Evolutionary conservation across 2,797 vertebrate genomes (phyloP).

Genomic region (Gymnodraco acuticeps): DNA sequence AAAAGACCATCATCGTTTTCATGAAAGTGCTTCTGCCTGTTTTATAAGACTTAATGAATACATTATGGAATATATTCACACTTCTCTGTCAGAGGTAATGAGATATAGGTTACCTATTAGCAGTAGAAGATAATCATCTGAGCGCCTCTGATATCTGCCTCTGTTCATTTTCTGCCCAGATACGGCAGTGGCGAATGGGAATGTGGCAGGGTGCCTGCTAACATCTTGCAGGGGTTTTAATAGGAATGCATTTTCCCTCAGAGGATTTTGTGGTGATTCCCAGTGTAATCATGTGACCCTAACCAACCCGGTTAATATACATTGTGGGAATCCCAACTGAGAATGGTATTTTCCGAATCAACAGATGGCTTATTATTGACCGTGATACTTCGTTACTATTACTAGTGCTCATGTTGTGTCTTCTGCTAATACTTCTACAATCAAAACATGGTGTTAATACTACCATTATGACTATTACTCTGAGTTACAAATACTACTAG

Average conservation of each 20-base stretch:
- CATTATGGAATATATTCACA: constrained; percentile 54
- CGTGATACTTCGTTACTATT: background rate
- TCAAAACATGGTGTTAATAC: background rate
- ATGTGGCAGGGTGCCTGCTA: constrained; percentile 38
- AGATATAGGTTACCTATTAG: constrained; percentile 64
- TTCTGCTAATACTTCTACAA: background rate
- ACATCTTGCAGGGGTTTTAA: constrained; percentile 35
- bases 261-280: constrained; percentile 45
- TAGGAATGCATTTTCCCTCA: constrained; percentile 27
- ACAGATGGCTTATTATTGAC: constrained; percentile 18
- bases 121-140: constrained; percentile 58
- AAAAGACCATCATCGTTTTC: constrained; percentile 15
- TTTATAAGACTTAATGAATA: constrained; percentile 50
- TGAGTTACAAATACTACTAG: background rate
- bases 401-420: background rate
- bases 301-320: constrained; percentile 29
- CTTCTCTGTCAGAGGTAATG: constrained; percentile 50
- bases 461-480: background rate
- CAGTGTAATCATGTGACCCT: constrained; percentile 16
- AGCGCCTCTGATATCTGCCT: constrained; percentile 45
- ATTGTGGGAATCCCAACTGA: constrained; percentile 13
- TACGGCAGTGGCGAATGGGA: constrained; percentile 57
- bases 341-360: background rate
- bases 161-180: constrained; percentile 67
- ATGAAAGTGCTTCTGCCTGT: constrained; percentile 24